Conservation (phyloP, 2,113 vertebrate genomes). For the Lucifuga dentata region DNA sequence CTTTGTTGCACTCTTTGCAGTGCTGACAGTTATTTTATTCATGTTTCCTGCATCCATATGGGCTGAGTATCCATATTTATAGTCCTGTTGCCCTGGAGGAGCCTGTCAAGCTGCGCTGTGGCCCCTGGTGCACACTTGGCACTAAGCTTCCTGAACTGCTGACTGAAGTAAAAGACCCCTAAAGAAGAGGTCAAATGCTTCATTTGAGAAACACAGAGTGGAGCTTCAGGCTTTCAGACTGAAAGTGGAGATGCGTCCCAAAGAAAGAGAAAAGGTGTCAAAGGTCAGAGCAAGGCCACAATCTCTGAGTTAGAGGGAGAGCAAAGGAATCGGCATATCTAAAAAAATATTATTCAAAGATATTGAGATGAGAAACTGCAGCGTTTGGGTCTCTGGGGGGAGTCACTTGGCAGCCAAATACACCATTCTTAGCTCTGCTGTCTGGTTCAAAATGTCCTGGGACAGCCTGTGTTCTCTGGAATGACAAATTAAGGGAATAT, state of each 20-base stretch:
- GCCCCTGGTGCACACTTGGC: conserved; percentile 43
- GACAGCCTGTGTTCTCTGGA: conserved; percentile 27
- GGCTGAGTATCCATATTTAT: conserved; percentile 4
- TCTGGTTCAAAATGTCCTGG: conserved; percentile 55
- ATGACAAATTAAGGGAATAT: conserved; percentile 35
- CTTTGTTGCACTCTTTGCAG: no score
- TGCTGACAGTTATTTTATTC: conserved; percentile 17
- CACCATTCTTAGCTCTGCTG: background rate
- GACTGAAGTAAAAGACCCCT: conserved; percentile 59
- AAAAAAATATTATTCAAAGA: conserved; percentile 31
- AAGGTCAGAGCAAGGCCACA: conserved; percentile 54
- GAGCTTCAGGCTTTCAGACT: conserved; percentile 41
- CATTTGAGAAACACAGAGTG: conserved; percentile 67
- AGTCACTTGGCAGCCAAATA: background rate
- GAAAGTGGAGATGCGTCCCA: conserved; percentile 17
- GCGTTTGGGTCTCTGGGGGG: background rate
- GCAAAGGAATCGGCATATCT: background rate
- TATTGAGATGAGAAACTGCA: conserved; percentile 27
- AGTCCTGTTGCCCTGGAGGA: conserved; percentile 19
- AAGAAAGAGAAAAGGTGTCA: conserved; percentile 16
- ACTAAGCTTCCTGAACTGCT: conserved; percentile 44
- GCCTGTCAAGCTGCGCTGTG: conserved; percentile 3
- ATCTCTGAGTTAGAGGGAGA: conserved; percentile 40
- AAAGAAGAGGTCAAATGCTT: conserved; percentile 71
- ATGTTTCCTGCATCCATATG: background rate